Evolutionary conservation across 2,888 invertebrate genomes (phyloP), one percentile per base, ranked within the genome.

Genomic region (Charanyca ferruginea): DNA sequence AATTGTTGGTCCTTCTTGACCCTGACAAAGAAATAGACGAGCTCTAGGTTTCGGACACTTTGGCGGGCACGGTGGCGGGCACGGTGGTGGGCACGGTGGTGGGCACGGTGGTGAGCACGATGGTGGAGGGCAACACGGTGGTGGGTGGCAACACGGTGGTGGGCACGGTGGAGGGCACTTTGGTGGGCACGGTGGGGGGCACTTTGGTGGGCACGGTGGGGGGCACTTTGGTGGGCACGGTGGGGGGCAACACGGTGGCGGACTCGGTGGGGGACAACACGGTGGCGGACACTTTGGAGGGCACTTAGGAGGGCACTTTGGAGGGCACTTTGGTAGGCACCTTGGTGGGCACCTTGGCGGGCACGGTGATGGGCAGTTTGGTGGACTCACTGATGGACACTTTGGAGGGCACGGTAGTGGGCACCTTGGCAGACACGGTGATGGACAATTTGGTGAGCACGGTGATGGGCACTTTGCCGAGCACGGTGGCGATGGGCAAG

Each of bases 151-250:
- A 13, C 35, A 35, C n/a, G 42, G 42, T 18, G 42, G n/a, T 7
- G 42, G 42, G 18, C 38, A 38, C 1, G 42, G 18, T 7, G 28
- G 28, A 0, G 42, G 42, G 6, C 60, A 60, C 20, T 16, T 20
- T 7, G 51, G 52, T 1, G 38, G 51, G 9, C 38, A 16, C n/a
- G 16, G 16, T n/a, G 41, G 16, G 7, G 22, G 25, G n/a, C 28
- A 20, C 6, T 35, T 23, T 6, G 51, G 57, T 13, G 52, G 52
- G 8, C 5, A 8, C 1, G 20, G 13, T n/a, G 20, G 13, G 2
- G 57, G 49, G 2, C 32, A 48, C 22, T n/a, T 32, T 1, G 57
- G 45, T 1, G 57, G 57, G 11, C 23, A 54, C 28, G 11, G 28
- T 18, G 32, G 51, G 0, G 20, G 28, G 3, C n/a, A n/a, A n/a